Evolutionary conservation across 30 jellyfish, hydroid and myxozoan genomes (phyloP), one percentile per base, ranked within the genome.

Genomic region (Aurelia coerulea): DNA sequence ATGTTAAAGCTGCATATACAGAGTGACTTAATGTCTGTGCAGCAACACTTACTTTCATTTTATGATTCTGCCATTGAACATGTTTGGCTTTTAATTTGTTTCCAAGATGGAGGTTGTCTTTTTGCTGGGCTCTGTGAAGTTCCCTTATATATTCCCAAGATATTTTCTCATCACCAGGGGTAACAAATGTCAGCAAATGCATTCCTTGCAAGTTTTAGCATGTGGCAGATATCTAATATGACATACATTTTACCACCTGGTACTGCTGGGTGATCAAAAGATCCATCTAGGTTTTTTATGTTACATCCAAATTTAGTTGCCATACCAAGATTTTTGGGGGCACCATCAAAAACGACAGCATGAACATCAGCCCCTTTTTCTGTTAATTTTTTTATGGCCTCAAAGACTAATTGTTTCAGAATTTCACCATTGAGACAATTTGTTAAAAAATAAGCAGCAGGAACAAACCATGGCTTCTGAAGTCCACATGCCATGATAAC

Each of bases 41-140:
- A n/a, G 84, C 83, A 49, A 86, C 74, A 49, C 79, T 86, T 2
- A 76, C 95, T 68, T 75, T 86, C 87, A 74, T 75, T 76, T 76
- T 75, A 62, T 86, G 95, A 74, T 76, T 86, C n/a, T 63, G 85
- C 90, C 95, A 86, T 37, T 76, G 49, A 62, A 76, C 60, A 66
- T 76, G 90, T 3, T 41, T 54, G 1, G 86, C 73, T 52, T 65
- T 75, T 50, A 77, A 29, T 41, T 59, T 79, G 16, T 79, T 60
- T 33, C 11, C 84, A 11, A 79, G 17, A 59, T 59, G 58, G 2
- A 62, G 23, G 1, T 54, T 18, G 37, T 79, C 90, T 23, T 79
- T 79, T 23, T 65, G 84, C 29, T 79, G 66, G 2, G 64, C 5
- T 29, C 41, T 52, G 16, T 53, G 41, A 4, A 76, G 18, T 2